These are phyloP conservation scores for Ridgeia piscesae DNA, from an alignment of 1,140 invertebrate genomes.

Conservation along the genomic window DNA sequence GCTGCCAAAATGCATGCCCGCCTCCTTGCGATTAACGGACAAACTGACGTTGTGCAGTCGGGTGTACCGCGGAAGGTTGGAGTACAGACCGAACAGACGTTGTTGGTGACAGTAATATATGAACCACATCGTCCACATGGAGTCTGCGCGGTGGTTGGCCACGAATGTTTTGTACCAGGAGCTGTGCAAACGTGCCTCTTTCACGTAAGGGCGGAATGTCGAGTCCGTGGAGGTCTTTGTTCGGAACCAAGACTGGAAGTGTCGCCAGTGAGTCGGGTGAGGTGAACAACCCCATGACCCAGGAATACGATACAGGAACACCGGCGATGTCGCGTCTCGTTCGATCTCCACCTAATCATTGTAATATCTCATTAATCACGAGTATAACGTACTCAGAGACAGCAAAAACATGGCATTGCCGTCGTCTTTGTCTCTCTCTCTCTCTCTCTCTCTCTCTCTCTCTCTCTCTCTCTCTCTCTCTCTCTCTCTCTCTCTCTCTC, in stretches of 20 bases:
- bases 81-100: background rate
- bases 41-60: background rate
- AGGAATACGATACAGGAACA: slow-evolving; percentile 31
- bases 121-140: slow-evolving; percentile 22
- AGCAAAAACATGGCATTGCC: too few relatives aligned
- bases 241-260: slow-evolving; percentile 41
- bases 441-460: too few relatives aligned
- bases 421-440: too few relatives aligned
- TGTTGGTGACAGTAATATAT: slow-evolving; percentile 8
- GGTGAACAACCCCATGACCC: slow-evolving; percentile 47
- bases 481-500: too few relatives aligned
- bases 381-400: too few relatives aligned
- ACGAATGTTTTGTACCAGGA: slow-evolving; percentile 21
- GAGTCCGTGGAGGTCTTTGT: background rate
- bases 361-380: too few relatives aligned
- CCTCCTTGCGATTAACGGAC: slow-evolving; percentile 11
- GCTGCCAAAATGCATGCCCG: slow-evolving; percentile 14
- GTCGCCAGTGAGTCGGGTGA: slow-evolving; percentile 35
- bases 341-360: background rate
- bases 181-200: background rate
- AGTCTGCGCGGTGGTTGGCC: background rate
- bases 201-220: slow-evolving; percentile 3
- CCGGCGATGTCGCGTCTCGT: background rate
- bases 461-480: too few relatives aligned
- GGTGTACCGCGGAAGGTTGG: background rate